Percentiles rank a stretch among this genome's conserved stretches.
phyloP scores from a whole-genome alignment of 2,888 invertebrate genomes.

The Camponotus fellah region DNA sequence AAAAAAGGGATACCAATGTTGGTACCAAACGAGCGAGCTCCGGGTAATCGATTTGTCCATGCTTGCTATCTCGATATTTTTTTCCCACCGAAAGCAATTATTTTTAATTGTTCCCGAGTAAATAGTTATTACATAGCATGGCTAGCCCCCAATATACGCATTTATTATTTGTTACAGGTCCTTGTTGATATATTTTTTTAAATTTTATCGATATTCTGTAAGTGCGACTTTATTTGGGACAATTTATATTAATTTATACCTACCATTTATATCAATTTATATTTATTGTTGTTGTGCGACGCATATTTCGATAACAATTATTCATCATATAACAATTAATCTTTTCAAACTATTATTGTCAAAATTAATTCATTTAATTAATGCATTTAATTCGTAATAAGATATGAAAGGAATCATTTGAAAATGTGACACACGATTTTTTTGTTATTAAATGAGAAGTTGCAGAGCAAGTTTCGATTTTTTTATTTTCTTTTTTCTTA shows the following conservation, averaged over 20 bases:
- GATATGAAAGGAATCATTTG: slow-evolving; percentile 9
- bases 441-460: slow-evolving; percentile 18
- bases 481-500: not conserved
- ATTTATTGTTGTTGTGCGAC: too few species aligned
- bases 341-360: not conserved
- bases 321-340: not conserved
- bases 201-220: slow-evolving; percentile 1
- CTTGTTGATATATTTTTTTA: not conserved
- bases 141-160: not conserved
- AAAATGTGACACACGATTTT: not conserved
- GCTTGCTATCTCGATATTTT: slow-evolving; percentile 1
- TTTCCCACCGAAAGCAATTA: slow-evolving; percentile 33
- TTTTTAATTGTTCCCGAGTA: slow-evolving; percentile 37
- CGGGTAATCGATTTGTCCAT: slow-evolving; percentile 36
- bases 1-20: slow-evolving; percentile 1
- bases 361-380: too few species aligned
- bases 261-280: too few species aligned
- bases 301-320: not conserved
- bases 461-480: not conserved
- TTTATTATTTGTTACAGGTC: not conserved
- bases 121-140: slow-evolving; percentile 30
- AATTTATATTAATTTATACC: not conserved
- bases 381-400: slow-evolving; percentile 1
- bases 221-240: not conserved
- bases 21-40: slow-evolving; percentile 23